Evolutionary conservation across 2,888 invertebrate species (phyloP), one percentile per base, ranked within the genome.

Genomic region (Drosophila incognita): DNA sequence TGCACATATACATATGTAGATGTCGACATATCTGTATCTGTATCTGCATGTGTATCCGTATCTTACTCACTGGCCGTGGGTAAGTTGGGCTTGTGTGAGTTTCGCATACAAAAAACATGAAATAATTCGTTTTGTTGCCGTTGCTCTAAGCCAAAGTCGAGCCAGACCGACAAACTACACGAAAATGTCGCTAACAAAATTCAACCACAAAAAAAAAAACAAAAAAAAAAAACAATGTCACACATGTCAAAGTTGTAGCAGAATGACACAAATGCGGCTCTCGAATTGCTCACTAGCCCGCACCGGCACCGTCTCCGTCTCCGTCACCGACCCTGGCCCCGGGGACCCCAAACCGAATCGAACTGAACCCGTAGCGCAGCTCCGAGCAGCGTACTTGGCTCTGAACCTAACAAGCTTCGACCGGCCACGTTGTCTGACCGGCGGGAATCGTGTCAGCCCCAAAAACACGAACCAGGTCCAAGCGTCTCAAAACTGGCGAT

Each of bases 161-260:
- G 69, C 49, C 68, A 73, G 70, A 57, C 79, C 74, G 78, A 81
- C 81, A 80, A 80, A 83, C 85, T 69, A 89, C 87, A 85, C 79
- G 87, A 89, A 87, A 87, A 80, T 89, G 87, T 87, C 63, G 86
- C 88, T 82, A 80, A 80, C 74, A 74, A 79, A 74, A 72, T 54
- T 60, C 69, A 66, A 54, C 35, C 49, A 66, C 33, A 64, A 68
- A 31, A 66, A 69, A 42, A 57, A 74, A 42, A 54, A 74, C 79
- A 74, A 75, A 74, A 74, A 79, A 57, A 74, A 78, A 79, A 82
- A 89, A 81, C 83, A 83, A 91, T 90, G 91, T 90, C 91, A 91
- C 91, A 91, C 87, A 91, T 91, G 91, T 91, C 91, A 91, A 89
- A 91, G 91, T 91, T 90, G 82, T 87, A 87, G 86, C 87, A 87